phyloP scores from a whole-genome alignment of 2,113 vertebrate genomes.

The Gymnogyps californianus region DNA sequence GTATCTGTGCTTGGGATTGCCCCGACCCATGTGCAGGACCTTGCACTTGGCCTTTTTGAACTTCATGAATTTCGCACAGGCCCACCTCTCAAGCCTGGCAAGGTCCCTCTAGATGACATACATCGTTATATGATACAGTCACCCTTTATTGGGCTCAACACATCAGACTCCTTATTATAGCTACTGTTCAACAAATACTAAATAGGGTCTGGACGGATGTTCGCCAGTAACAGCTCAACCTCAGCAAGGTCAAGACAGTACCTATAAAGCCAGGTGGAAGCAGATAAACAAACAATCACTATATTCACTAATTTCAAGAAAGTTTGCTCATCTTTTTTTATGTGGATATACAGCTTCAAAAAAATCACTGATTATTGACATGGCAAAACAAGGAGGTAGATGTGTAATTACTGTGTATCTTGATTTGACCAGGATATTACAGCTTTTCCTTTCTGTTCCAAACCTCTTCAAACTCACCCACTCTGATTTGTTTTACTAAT shows the following conservation, averaged over 20 bases:
- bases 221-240: not conserved
- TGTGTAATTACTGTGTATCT: not conserved
- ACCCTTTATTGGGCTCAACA: not conserved
- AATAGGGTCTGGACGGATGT: not conserved
- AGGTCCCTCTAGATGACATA: not conserved
- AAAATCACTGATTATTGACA: not conserved
- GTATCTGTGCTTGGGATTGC: too few species aligned
- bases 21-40: too few species aligned
- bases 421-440: not conserved
- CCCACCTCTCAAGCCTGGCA: too few species aligned
- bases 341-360: not conserved
- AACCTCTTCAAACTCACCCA: not conserved
- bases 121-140: not conserved
- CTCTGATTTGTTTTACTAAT: not conserved
- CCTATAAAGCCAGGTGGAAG: not conserved
- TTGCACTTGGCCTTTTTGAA: too few species aligned
- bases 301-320: not conserved
- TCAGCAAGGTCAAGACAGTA: not conserved
- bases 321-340: not conserved
- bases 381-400: not conserved
- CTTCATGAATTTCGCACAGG: too few species aligned
- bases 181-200: not conserved
- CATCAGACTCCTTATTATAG: not conserved
- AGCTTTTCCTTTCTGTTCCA: not conserved
- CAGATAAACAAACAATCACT: not conserved